Evolutionary conservation across 2,888 invertebrate species (phyloP), one percentile per base, ranked within the genome.

Genomic region (Sinelater perroti): DNA sequence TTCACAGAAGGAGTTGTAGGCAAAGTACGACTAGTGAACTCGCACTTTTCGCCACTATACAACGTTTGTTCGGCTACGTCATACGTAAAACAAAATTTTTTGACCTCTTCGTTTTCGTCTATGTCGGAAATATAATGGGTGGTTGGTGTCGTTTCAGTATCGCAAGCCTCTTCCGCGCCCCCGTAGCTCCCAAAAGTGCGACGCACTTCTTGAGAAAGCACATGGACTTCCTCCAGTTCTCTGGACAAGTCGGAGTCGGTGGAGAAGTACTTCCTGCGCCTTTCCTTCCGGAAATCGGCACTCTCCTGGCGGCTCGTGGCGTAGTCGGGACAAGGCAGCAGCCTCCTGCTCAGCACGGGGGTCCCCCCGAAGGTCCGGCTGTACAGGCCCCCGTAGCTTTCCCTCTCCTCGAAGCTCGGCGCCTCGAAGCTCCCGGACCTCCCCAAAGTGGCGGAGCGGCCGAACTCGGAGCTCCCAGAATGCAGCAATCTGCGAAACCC

Each of bases 31-130:
- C 46, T 38, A 13, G 40, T 17, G 18, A 11, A 33, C 6, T n/a
- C 46, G 20, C 30, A 30, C 16, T 11, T 38, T 10, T 51, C 52
- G n/a, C 24, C 35, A 30, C 30, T 28, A 6, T 33, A 10, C 26
- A n/a, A 14, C 8, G 42, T 59, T 20, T 16, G 44, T 18, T 55
- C 51, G 2, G 45, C 2, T 13, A 24, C 28, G n/a, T 59, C 54
- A 11, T 60, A 60, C 3, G 46, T 36, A 38, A 31, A 59, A 35
- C 50, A 56, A 59, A 78, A 76, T 52, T 75, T 68, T 56, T 73
- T 77, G 20, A 75, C 75, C 53, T 77, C 77, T 62, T 77, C 77
- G 56, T 77, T 77, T 64, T 78, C 78, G 56, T 78, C 78, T 38
- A 78, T 78, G 55, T 78, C 78, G 5, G 77, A 77, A 61, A 78